A percentile compares a stretch with the other conserved stretches of the same genome.
Conservation (phyloP, 2,113 vertebrate genomes). For the Tragelaphus buxtoni region DNA sequence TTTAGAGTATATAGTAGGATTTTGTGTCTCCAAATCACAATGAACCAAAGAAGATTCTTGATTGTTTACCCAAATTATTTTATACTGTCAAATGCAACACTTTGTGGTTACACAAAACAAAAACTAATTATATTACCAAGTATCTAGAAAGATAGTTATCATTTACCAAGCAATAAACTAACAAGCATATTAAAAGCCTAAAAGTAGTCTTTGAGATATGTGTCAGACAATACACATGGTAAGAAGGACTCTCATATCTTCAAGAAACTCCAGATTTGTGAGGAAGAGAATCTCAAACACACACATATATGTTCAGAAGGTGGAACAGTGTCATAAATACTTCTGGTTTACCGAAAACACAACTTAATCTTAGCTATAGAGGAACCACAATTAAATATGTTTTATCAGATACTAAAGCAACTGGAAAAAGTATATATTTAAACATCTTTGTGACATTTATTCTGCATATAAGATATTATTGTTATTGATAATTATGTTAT, state of each 20-base stretch:
- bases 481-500: background rate
- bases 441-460: background rate
- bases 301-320: background rate
- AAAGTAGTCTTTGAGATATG: background rate
- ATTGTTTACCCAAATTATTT: background rate
- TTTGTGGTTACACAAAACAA: background rate
- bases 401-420: background rate
- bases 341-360: background rate
- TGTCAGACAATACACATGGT: background rate
- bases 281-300: background rate
- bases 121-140: background rate
- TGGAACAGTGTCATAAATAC: background rate
- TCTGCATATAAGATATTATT: background rate
- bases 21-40: background rate
- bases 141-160: background rate
- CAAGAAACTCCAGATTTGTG: background rate
- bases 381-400: background rate
- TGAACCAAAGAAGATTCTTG: background rate
- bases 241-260: background rate
- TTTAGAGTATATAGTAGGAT: background rate
- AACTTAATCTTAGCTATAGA: background rate
- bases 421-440: background rate
- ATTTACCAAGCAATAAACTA: background rate
- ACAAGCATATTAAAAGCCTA: background rate
- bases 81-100: background rate